phyloP scores from a whole-genome alignment of 1,140 invertebrate genomes.

The Halesus radiatus region DNA sequence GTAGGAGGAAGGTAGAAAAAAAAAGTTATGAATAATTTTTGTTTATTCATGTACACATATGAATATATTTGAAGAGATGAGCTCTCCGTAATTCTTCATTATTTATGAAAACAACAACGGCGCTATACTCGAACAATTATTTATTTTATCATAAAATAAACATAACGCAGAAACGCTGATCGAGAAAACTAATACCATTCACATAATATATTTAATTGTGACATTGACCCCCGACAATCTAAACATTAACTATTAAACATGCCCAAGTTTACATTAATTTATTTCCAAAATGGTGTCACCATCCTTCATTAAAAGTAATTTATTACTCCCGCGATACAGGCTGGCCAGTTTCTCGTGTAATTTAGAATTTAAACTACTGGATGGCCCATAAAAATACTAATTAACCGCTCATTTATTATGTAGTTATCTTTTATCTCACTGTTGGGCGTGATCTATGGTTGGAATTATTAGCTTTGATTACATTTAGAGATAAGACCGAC shows the following conservation, averaged over 20 bases:
- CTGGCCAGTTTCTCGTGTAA: too few relatives aligned
- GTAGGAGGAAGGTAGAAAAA: too few relatives aligned
- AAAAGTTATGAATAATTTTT: too few relatives aligned
- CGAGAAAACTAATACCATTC: background rate
- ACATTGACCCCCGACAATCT: background rate
- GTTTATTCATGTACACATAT: too few relatives aligned
- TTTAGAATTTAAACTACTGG: background rate
- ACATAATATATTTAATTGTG: background rate
- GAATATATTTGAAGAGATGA: too few relatives aligned
- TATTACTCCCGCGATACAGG: background rate
- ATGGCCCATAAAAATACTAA: constrained; percentile 29
- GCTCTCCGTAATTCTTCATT: too few relatives aligned
- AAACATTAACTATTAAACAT: background rate
- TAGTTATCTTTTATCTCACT: constrained; percentile 4
- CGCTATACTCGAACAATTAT: too few relatives aligned
- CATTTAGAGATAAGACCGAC: background rate
- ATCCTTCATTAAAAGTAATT: constrained; percentile 5
- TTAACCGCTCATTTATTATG: constrained; percentile 15
- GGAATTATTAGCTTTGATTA: constrained; percentile 16
- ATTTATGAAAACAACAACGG: too few relatives aligned
- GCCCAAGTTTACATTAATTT: background rate
- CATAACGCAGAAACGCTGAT: too few relatives aligned
- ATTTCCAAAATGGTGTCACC: constrained; percentile 1
- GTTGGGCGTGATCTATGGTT: constrained; percentile 12
- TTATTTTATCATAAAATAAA: too few relatives aligned